phyloP scores from a whole-genome alignment of 2,888 invertebrate genomes.

The Hirtodrosophila cameraria region DNA sequence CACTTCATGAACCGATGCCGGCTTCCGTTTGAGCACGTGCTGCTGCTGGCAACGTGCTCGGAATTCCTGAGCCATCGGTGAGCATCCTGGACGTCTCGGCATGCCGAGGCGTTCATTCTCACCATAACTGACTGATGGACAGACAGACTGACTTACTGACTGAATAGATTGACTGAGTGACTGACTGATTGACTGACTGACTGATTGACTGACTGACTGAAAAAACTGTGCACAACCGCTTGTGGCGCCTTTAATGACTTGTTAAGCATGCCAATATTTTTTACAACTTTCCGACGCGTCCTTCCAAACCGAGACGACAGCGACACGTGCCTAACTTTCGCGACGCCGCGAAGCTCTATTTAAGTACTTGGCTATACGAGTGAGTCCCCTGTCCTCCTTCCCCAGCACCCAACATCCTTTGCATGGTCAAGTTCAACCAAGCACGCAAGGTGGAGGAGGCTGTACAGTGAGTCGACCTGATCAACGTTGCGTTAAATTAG shows the following conservation, averaged over 20 bases:
- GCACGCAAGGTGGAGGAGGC: constrained; percentile 24
- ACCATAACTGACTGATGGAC: constrained; percentile 12
- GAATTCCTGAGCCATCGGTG: constrained; percentile 77
- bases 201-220: constrained; percentile 3
- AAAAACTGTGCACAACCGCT: constrained; percentile 20
- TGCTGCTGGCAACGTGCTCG: constrained; percentile 78
- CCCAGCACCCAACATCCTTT: constrained; percentile 11
- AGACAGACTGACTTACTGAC: too few relatives aligned
- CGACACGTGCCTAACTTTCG: constrained; percentile 70
- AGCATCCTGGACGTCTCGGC: constrained; percentile 41
- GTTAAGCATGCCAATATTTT: constrained; percentile 79
- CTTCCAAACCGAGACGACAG: constrained; percentile 12
- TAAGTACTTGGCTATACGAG: constrained; percentile 3
- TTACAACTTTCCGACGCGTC: constrained; percentile 63
- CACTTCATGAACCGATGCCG: constrained; percentile 53
- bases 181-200: constrained; percentile 9
- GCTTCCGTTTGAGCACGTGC: constrained; percentile 79
- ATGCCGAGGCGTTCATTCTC: constrained; percentile 60
- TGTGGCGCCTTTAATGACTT: constrained; percentile 64
- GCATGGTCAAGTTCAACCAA: constrained; percentile 68
- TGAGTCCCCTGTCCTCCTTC: not conserved
- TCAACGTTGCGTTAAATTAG: constrained; percentile 84
- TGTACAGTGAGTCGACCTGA: constrained; percentile 39
- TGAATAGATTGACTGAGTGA: constrained; percentile 8
- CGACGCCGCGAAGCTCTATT: constrained; percentile 47